phyloP scores from a whole-genome alignment of 2,797 vertebrate genomes.

The Rhinatrema bivittatum region DNA sequence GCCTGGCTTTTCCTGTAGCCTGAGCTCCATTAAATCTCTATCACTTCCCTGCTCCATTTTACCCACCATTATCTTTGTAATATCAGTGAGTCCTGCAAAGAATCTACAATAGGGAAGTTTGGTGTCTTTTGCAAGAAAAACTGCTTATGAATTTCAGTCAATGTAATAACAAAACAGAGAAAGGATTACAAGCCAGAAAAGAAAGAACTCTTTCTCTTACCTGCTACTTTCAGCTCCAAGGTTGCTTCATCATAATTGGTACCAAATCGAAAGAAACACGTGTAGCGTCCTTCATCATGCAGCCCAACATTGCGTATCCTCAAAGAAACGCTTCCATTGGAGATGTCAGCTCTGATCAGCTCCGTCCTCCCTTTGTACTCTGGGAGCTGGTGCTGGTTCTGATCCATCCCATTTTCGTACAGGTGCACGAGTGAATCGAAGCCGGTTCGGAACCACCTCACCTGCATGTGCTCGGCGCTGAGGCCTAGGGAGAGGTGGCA shows the following conservation, averaged over 20 bases:
- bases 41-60: no score
- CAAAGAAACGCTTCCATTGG: background rate
- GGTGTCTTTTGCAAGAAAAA: background rate
- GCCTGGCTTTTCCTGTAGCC: no score
- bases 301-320: constrained; percentile 1
- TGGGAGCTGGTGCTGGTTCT: background rate
- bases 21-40: no score
- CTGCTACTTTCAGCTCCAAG: constrained; percentile 16
- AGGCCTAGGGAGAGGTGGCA: background rate
- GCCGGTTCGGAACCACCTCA: background rate
- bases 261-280: constrained; percentile 10
- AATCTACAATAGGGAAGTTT: no score
- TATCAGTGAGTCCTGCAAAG: no score
- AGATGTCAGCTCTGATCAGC: background rate
- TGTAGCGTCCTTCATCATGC: constrained; percentile 24
- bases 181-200: background rate
- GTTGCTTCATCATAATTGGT: background rate
- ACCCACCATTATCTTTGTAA: no score
- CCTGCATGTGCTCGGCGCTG: background rate
- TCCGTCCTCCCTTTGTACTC: background rate
- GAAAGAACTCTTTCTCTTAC: constrained; percentile 4
- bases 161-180: no score
- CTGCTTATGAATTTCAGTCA: no score
- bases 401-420: background rate
- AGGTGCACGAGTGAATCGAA: background rate